phyloP scores from a whole-genome alignment of 1,140 invertebrate species.

The Penaeus japonicus region DNA sequence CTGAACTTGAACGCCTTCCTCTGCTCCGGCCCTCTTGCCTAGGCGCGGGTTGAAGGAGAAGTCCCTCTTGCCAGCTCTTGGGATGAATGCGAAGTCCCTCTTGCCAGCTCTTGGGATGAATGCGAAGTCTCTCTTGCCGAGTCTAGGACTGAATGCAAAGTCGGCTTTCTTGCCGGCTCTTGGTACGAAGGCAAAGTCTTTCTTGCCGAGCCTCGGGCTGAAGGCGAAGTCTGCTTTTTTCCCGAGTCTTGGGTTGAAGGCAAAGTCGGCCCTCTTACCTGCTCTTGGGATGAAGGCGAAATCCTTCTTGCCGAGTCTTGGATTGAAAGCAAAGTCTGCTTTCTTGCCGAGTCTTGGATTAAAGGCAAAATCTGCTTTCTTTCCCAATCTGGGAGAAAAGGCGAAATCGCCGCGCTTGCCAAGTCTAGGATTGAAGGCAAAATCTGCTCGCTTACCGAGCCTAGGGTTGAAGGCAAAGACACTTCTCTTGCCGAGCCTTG shows the following conservation, averaged over 20 bases:
- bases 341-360: slow-evolving; percentile 14
- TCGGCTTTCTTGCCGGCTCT: no score
- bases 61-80: not conserved
- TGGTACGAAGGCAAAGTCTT: not conserved
- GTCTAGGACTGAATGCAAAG: no score
- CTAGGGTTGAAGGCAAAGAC: slow-evolving; percentile 2
- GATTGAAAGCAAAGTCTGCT: not conserved
- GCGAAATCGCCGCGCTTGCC: not conserved
- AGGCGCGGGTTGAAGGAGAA: not conserved
- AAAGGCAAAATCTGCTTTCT: slow-evolving; percentile 29
- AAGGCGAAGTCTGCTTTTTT: not conserved
- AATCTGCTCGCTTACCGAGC: slow-evolving; percentile 11
- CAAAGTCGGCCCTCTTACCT: not conserved
- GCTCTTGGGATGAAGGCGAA: not conserved
- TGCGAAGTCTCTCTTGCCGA: not conserved
- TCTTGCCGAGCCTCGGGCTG: not conserved
- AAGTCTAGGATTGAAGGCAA: slow-evolving; percentile 35
- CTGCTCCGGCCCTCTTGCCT: not conserved
- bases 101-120: not conserved
- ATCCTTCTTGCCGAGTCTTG: slow-evolving; percentile 15
- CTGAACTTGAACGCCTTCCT: no score
- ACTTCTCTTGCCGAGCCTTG: slow-evolving; percentile 19
- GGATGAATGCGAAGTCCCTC: not conserved
- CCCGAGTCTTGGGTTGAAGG: not conserved
- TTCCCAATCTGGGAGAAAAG: slow-evolving; percentile 28